Evolutionary conservation across 2,888 invertebrate genomes (phyloP).

Genomic region (Philaethria dido): DNA sequence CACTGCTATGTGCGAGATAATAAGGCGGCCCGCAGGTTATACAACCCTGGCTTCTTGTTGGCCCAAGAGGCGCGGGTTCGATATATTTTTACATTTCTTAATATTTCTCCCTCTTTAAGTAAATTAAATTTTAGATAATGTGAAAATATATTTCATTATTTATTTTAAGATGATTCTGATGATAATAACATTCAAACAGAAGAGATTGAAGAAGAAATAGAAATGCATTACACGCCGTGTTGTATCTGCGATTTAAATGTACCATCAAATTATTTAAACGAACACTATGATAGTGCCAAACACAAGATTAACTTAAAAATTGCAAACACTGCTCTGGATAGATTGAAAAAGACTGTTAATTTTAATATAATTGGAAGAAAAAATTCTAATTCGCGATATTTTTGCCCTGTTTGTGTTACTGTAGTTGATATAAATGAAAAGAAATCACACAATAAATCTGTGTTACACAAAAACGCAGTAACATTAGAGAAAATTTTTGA

Average conservation of each 20-base stretch:
- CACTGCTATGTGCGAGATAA: too few species aligned
- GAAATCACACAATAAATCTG: conserved; percentile 44
- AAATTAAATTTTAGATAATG: too few species aligned
- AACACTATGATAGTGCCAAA: conserved; percentile 49
- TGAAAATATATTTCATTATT: neutral
- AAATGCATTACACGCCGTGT: conserved; percentile 38
- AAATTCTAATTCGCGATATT: conserved; percentile 40
- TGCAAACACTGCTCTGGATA: conserved; percentile 46
- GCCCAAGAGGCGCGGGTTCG: too few species aligned
- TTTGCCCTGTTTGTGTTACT: conserved; percentile 48
- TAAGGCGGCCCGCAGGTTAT: too few species aligned
- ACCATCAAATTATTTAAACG: conserved; percentile 45
- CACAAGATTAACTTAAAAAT: conserved; percentile 50
- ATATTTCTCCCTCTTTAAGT: too few species aligned
- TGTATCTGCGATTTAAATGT: conserved; percentile 53
- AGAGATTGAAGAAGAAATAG: neutral
- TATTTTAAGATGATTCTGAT: conserved; percentile 28
- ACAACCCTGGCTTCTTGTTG: too few species aligned
- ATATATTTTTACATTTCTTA: too few species aligned
- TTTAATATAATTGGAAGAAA: neutral
- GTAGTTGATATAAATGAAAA: conserved; percentile 41
- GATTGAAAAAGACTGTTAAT: conserved; percentile 45
- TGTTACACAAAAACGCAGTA: conserved; percentile 44
- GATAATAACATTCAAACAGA: neutral
- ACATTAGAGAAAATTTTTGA: conserved; percentile 45